Evolutionary conservation across 2,113 vertebrate genomes (phyloP).

Genomic region (Procavia capensis): DNA sequence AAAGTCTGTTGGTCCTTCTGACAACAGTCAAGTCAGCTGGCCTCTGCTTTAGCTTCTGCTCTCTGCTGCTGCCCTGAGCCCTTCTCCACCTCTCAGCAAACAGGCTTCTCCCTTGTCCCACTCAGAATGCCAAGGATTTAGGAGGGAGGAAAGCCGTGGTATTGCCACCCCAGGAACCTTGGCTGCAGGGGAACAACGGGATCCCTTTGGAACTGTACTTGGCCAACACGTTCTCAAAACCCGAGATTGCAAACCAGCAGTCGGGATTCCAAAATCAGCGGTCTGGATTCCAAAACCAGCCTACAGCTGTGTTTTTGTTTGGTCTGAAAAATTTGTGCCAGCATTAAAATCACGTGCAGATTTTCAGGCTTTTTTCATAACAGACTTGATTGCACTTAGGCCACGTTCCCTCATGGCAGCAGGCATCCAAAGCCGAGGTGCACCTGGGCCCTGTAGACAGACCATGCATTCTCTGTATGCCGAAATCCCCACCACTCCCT

Average conservation of each 20-base stretch:
- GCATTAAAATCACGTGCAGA: not conserved
- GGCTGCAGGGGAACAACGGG: not conserved
- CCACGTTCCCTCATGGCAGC: rapidly evolving
- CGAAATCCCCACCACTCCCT: rapidly evolving
- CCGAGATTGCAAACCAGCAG: not conserved
- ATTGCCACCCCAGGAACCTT: not conserved
- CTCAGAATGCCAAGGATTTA: not conserved
- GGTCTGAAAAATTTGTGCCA: not conserved
- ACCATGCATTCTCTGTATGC: rapidly evolving
- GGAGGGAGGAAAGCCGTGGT: not conserved
- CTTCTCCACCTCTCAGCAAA: not conserved
- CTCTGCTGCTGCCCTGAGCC: not conserved
- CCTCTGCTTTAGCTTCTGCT: not conserved
- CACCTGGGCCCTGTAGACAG: not conserved
- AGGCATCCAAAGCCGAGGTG: rapidly evolving
- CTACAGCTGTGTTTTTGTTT: not conserved
- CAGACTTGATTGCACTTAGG: rapidly evolving
- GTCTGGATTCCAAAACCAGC: not conserved
- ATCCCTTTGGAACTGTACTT: not conserved
- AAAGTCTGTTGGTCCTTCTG: slow-evolving; percentile 96
- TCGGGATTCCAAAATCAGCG: not conserved
- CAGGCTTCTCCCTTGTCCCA: not conserved
- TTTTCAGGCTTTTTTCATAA: not conserved
- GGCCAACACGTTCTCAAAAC: not conserved
- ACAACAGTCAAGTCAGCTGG: slow-evolving; percentile 97